Evolutionary conservation across 2,797 vertebrate species (phyloP).

Genomic region (Coreius guichenoti): DNA sequence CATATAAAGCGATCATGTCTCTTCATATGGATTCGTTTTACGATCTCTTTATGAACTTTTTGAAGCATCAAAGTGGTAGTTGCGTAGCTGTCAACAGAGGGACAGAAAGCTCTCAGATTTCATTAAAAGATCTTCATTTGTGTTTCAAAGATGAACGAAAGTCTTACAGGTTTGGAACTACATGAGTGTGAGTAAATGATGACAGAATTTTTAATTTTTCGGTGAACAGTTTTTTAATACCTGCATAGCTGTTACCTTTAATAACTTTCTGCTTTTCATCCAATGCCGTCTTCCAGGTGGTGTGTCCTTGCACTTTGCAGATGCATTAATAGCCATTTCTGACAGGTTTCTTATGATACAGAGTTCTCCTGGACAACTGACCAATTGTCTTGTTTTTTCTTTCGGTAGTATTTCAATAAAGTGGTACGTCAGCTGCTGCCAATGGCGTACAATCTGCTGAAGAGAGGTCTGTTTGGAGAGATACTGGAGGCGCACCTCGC

Average conservation of each 20-base stretch:
- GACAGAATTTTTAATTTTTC: not conserved
- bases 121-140: not conserved
- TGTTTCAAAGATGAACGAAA: not conserved
- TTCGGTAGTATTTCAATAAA: slow-evolving; percentile 92
- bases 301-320: slow-evolving; percentile 14
- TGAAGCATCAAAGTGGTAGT: not conserved
- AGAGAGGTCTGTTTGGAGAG: slow-evolving; percentile 88
- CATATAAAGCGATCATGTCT: not conserved
- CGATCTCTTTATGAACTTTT: not conserved
- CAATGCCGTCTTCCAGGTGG: not conserved
- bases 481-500: slow-evolving; percentile 89
- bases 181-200: no score
- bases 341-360: not conserved
- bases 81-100: not conserved
- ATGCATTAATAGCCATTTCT: not conserved
- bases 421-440: slow-evolving; percentile 91
- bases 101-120: not conserved
- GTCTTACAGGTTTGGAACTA: no score
- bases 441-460: slow-evolving; percentile 91
- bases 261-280: slow-evolving; percentile 18
- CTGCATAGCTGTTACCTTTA: not conserved
- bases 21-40: not conserved
- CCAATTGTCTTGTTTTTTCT: not conserved
- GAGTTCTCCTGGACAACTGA: slow-evolving; percentile 2
- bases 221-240: not conserved